Base-by-base conservation (phyloP, 2,888 invertebrate genomes). In the Drosophila longiperda region DNA sequence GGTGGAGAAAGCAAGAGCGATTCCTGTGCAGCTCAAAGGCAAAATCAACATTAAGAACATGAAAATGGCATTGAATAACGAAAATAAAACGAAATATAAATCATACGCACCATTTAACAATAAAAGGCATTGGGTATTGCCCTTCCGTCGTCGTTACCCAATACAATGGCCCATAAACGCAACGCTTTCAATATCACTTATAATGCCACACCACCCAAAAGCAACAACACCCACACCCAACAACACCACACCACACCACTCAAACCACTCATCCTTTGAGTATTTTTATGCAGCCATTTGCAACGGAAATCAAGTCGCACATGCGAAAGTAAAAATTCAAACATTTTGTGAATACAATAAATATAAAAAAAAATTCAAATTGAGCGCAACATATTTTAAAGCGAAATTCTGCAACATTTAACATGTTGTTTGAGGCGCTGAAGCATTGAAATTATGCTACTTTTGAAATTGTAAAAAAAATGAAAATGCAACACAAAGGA, bases 91-190 rank as follows among this genome's bases (percentile, higher is more conserved):
- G 69, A 78, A 87, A 90, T 87, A 82, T 84, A 84, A 91, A 90
- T 90, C 89, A 91, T 90, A 81, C 90, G 87, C 91, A 78, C 90
- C 90, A 90, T 90, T 90, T 80, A 90, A 90, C 91, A 89, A 78
- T 83, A 78, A 77, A 80, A 80, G 77, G 74, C 76, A 69, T 63
- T 80, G 76, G 82, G 73, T 66, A 64, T 57, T 70, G 70, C 64
- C 57, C 68, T 68, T 68, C 67, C 67, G 75, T 54, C 62, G 62
- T 55, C 54, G 54, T 50, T 66, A 40, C 64, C 58, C 81, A 78
- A 78, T 78, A 83, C 83, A 85, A 88, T 88, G 80, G 86, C 78
- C 75, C 88, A 78, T 77, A 86, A 85, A 77, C 76, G 82, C 78
- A 88, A 73, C 73, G 85, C 87, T 87, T 86, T 89, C 85, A 86